A percentile compares a stretch with the other conserved stretches of the same genome.
Evolutionary conservation across 2,888 invertebrate genomes (phyloP).

Genomic region (Athalia rosae): DNA sequence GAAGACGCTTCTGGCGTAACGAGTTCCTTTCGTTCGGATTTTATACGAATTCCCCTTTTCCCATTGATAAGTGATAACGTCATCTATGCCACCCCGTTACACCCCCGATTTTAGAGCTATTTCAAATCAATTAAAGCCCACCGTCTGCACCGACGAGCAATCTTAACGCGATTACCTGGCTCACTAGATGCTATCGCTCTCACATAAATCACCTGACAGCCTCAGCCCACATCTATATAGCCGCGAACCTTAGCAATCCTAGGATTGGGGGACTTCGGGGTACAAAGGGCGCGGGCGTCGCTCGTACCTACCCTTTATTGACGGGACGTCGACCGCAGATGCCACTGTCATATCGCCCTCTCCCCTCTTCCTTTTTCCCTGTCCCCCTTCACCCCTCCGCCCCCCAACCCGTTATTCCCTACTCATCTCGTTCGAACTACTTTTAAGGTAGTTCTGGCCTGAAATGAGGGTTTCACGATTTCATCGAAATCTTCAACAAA

Average conservation of each 20-base stretch:
- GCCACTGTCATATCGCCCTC: slow-evolving; percentile 56
- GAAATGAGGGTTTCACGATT: too few species aligned
- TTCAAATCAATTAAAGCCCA: slow-evolving; percentile 66
- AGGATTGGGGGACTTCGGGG: not conserved
- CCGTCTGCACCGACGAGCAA: slow-evolving; percentile 53
- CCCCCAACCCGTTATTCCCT: slow-evolving; percentile 43
- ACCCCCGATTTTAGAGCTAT: slow-evolving; percentile 50
- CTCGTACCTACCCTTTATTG: slow-evolving; percentile 55
- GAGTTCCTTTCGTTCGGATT: too few species aligned
- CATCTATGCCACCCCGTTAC: slow-evolving; percentile 20
- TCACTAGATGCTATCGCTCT: slow-evolving; percentile 66
- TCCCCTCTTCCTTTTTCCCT: too few species aligned
- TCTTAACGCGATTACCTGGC: slow-evolving; percentile 67
- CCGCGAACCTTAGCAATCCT: slow-evolving; percentile 29
- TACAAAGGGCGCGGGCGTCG: not conserved
- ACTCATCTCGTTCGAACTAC: slow-evolving; percentile 1
- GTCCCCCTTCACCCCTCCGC: too few species aligned
- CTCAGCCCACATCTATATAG: slow-evolving; percentile 52
- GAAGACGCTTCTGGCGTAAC: too few species aligned
- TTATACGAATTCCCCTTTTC: too few species aligned
- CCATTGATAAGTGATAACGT: too few species aligned
- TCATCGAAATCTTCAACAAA: too few species aligned
- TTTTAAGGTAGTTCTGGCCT: not conserved
- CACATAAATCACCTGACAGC: slow-evolving; percentile 68
- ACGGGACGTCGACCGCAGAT: slow-evolving; percentile 67